Conservation (phyloP, 1,140 invertebrate species). For the Triops cancriformis region DNA sequence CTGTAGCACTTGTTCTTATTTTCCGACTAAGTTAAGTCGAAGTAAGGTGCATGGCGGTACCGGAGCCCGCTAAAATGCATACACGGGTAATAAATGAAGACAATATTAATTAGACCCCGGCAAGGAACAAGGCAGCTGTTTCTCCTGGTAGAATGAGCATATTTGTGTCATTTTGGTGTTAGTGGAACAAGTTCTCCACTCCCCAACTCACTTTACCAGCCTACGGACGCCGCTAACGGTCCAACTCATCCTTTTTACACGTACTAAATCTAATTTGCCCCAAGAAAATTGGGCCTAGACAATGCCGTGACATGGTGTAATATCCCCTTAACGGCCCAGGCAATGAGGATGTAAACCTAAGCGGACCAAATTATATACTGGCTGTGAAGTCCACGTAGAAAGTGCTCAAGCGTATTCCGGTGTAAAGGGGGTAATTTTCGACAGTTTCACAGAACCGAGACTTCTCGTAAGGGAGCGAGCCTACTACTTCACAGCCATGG, state of each 20-base stretch:
- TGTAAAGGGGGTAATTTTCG: constrained; percentile 1
- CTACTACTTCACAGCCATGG: neutral
- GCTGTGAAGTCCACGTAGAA: neutral
- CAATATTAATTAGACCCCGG: neutral
- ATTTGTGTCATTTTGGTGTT: too few relatives aligned
- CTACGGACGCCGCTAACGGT: neutral
- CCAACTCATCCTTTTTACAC: neutral
- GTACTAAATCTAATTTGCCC: neutral
- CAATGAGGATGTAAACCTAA: constrained; percentile 10
- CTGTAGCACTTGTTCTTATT: too few relatives aligned
- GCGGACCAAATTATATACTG: neutral
- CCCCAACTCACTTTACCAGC: neutral
- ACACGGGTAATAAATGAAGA: neutral
- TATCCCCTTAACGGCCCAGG: neutral
- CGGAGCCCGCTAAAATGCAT: neutral
- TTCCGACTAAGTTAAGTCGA: too few relatives aligned
- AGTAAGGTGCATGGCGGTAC: too few relatives aligned
- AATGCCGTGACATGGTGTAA: neutral
- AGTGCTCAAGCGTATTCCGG: neutral
- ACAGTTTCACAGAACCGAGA: neutral
- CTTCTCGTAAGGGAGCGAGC: neutral
- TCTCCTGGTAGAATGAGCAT: neutral
- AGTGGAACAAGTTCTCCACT: neutral
- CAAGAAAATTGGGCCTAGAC: neutral
- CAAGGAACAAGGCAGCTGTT: neutral